phyloP scores from a whole-genome alignment of 2,113 vertebrate species.

The Lepus europaeus region DNA sequence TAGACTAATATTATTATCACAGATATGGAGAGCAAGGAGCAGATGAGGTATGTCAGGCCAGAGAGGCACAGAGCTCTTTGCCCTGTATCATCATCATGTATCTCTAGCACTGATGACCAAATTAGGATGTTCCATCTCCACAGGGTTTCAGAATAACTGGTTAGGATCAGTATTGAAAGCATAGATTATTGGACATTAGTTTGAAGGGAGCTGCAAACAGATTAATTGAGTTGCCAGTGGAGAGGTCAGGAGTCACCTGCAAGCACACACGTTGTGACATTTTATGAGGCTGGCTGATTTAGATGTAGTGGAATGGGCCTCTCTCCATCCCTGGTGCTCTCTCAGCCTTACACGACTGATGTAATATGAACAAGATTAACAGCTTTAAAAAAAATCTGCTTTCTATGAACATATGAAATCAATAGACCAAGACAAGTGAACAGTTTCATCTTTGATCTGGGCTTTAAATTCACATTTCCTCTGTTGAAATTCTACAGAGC shows the following conservation, averaged over 20 bases:
- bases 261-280: conserved; percentile 11
- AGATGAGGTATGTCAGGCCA: background rate
- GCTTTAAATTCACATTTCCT: conserved; percentile 50
- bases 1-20: conserved; percentile 8
- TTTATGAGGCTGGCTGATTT: conserved; percentile 62
- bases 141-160: conserved; percentile 33
- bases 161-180: conserved; percentile 11
- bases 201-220: conserved; percentile 67
- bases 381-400: conserved; percentile 51
- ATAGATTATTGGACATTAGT: conserved; percentile 41
- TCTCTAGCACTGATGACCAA: background rate
- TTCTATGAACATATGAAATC: conserved; percentile 61
- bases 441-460: conserved; percentile 69
- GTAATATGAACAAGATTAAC: conserved; percentile 64
- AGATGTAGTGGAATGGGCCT: conserved; percentile 7
- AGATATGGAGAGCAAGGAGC: background rate
- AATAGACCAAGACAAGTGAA: conserved; percentile 66
- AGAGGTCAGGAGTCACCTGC: conserved; percentile 26
- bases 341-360: conserved; percentile 45
- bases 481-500: conserved; percentile 17
- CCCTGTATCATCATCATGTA: background rate
- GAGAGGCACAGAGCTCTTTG: background rate
- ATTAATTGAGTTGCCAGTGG: background rate
- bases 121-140: conserved; percentile 1
- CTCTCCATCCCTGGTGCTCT: conserved; percentile 3